A percentile compares a stretch with the other conserved stretches of the same genome.
These are phyloP conservation scores for Elephantulus edwardii DNA, from an alignment of 2,113 vertebrate genomes.

Conservation along the genomic window DNA sequence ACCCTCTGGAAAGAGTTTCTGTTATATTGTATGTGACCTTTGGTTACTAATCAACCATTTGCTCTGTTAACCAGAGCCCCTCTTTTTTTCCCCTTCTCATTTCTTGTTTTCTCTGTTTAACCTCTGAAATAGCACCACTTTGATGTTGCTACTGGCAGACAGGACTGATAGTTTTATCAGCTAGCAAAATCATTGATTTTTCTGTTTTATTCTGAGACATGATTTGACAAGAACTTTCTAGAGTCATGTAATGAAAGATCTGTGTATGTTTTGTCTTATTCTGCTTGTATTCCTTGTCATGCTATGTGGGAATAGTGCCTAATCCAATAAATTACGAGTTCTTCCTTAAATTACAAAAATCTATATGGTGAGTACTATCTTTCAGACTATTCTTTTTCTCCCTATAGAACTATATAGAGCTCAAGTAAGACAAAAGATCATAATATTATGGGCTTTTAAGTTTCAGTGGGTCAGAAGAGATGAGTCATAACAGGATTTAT, in stretches of 20 bases:
- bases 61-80: neutral
- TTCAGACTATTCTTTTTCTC: neutral
- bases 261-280: neutral
- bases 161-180: neutral
- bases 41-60: neutral
- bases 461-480: neutral
- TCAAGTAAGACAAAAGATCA: neutral
- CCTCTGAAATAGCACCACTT: neutral
- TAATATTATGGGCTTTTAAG: neutral
- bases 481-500: neutral
- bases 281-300: neutral
- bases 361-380: neutral
- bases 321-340: neutral
- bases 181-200: neutral
- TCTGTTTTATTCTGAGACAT: neutral
- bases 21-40: neutral
- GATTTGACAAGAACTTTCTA: neutral
- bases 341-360: slow-evolving; percentile 25
- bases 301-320: neutral
- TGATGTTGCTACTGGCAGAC: neutral
- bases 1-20: neutral
- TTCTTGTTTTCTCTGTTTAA: neutral
- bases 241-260: neutral
- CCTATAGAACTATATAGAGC: neutral
- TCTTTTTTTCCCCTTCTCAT: slow-evolving; percentile 21